Percentiles rank a stretch among this genome's conserved stretches.
Evolutionary conservation across 2,888 invertebrate species (phyloP).

Genomic region (Torymus auratus): DNA sequence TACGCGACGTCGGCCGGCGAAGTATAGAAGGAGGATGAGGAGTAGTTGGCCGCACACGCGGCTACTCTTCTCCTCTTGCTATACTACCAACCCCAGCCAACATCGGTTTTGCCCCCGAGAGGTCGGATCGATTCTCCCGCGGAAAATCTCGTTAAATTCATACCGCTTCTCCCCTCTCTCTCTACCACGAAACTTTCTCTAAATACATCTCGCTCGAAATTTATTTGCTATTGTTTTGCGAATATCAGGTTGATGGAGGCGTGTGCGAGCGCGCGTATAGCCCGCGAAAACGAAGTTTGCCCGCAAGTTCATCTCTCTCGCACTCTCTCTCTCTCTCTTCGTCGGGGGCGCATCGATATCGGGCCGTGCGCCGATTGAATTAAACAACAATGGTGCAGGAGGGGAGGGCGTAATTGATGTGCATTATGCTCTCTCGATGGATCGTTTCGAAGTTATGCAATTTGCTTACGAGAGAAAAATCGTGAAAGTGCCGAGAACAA

Average conservation of each 20-base stretch:
- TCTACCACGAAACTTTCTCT: slow-evolving; percentile 23
- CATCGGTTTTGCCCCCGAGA: slow-evolving; percentile 14
- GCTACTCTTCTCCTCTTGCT: too few relatives aligned
- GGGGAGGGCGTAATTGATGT: slow-evolving; percentile 7
- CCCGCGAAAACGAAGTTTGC: neutral
- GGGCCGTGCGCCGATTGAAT: too few relatives aligned
- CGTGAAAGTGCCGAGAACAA: too few relatives aligned
- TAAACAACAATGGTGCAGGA: too few relatives aligned
- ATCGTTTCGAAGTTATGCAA: slow-evolving; percentile 19
- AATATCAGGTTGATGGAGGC: neutral
- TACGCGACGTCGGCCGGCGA: neutral
- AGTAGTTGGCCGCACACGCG: neutral
- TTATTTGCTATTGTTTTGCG: slow-evolving; percentile 36
- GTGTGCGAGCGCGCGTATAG: neutral
- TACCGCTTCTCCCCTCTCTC: slow-evolving; percentile 13
- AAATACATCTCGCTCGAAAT: slow-evolving; percentile 24
- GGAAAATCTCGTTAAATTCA: slow-evolving; percentile 38
- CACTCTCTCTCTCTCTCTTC: too few relatives aligned
- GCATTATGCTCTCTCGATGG: neutral
- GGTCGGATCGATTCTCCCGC: slow-evolving; percentile 8
- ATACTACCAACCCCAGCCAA: too few relatives aligned
- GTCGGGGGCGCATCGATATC: neutral
- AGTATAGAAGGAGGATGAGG: neutral
- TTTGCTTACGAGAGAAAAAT: neutral
- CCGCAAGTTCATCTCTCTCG: too few relatives aligned